phyloP scores from a whole-genome alignment of 2,113 vertebrate genomes.

The Polypterus bichir region DNA sequence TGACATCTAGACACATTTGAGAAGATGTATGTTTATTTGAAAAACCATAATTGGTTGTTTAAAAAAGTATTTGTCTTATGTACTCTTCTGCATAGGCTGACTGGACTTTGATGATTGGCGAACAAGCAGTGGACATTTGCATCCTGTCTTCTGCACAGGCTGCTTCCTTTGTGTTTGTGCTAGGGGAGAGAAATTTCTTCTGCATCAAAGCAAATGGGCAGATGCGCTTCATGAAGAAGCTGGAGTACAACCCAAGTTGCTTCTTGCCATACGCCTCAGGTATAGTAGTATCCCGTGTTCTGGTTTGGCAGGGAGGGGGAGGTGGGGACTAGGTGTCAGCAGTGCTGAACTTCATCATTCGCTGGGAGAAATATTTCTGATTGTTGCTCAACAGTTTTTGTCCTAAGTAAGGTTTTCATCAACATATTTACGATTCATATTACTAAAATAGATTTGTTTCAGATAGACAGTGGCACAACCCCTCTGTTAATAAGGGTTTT shows the following conservation, averaged over 20 bases:
- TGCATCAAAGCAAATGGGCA: slow-evolving; percentile 88
- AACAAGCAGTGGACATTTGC: slow-evolving; percentile 75
- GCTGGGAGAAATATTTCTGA: too few relatives aligned
- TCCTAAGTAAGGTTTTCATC: too few relatives aligned
- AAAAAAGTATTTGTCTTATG: slow-evolving; percentile 5
- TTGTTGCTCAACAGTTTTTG: too few relatives aligned
- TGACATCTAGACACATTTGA: slow-evolving; percentile 11
- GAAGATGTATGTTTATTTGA: slow-evolving; percentile 27
- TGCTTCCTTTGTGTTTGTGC: slow-evolving; percentile 68
- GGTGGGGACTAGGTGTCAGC: too few relatives aligned
- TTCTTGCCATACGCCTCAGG: slow-evolving; percentile 86
- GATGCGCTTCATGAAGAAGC: slow-evolving; percentile 94
- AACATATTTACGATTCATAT: too few relatives aligned
- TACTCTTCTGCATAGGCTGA: slow-evolving; percentile 61
- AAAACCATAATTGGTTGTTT: not conserved
- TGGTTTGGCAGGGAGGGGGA: too few relatives aligned
- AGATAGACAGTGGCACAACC: too few relatives aligned
- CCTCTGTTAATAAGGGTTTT: too few relatives aligned
- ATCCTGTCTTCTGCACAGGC: slow-evolving; percentile 62
- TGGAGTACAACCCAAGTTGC: slow-evolving; percentile 86
- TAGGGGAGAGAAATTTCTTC: slow-evolving; percentile 89
- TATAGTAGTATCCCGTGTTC: slow-evolving; percentile 17
- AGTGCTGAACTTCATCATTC: too few relatives aligned
- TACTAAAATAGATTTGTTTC: too few relatives aligned
- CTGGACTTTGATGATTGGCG: slow-evolving; percentile 83